A percentile compares a stretch with the other conserved stretches of the same genome.
phyloP scores from a whole-genome alignment of 2,888 invertebrate species.

The Troides oblongomaculatus region DNA sequence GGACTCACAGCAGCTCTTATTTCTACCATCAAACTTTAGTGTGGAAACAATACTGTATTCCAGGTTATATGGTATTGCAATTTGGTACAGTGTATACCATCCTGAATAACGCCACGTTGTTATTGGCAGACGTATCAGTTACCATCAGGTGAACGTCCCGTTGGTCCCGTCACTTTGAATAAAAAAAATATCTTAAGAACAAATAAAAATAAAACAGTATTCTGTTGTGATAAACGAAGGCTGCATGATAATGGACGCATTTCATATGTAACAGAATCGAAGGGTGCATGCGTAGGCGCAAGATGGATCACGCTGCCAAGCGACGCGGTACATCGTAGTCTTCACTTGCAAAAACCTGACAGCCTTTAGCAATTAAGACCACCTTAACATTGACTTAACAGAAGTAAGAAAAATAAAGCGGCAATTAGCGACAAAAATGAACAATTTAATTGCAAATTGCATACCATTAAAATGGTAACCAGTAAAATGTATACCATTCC shows the following conservation, averaged over 20 bases:
- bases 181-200: not conserved
- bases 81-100: too few relatives aligned
- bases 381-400: slow-evolving; percentile 24
- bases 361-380: slow-evolving; percentile 29
- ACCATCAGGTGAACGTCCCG: too few relatives aligned
- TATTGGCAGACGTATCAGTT: too few relatives aligned
- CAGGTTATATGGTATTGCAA: too few relatives aligned
- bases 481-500: slow-evolving; percentile 17
- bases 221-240: slow-evolving; percentile 7
- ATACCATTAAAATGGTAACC: slow-evolving; percentile 22
- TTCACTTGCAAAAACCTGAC: slow-evolving; percentile 25
- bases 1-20: too few relatives aligned
- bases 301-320: slow-evolving; percentile 24
- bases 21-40: too few relatives aligned
- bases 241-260: not conserved
- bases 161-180: too few relatives aligned
- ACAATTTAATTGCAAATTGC: slow-evolving; percentile 30
- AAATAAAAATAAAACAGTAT: not conserved
- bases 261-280: slow-evolving; percentile 16
- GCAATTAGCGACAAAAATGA: slow-evolving; percentile 30
- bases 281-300: slow-evolving; percentile 18
- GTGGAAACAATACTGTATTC: too few relatives aligned
- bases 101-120: too few relatives aligned
- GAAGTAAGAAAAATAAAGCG: slow-evolving; percentile 22
- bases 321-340: slow-evolving; percentile 26